Conservation (phyloP, 92 coral and sea anemone genomes). For the Epizoanthus ramosus region DNA sequence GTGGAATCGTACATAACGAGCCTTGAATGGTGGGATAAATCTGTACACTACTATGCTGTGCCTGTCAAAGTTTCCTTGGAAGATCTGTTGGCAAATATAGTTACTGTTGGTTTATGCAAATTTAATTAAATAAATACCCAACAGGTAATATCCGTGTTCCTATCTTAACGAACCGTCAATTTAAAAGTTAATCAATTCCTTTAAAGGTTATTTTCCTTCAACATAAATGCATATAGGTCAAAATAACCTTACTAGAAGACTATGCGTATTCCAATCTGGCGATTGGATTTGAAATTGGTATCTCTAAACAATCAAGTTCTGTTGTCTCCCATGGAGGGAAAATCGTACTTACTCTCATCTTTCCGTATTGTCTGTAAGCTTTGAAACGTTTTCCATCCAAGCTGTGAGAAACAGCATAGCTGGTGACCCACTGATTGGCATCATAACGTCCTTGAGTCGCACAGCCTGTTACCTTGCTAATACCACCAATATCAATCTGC, state of each 20-base stretch:
- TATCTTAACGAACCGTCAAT: too few relatives aligned
- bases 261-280: too few relatives aligned
- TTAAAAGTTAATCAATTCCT: too few relatives aligned
- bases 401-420: slow-evolving; percentile 66
- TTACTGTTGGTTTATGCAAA: not conserved
- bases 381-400: slow-evolving; percentile 64
- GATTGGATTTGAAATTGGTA: too few relatives aligned
- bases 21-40: slow-evolving; percentile 75
- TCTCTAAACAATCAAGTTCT: too few relatives aligned
- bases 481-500: slow-evolving; percentile 77
- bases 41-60: slow-evolving; percentile 83
- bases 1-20: slow-evolving; percentile 78
- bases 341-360: slow-evolving; percentile 67
- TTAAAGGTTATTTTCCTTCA: too few relatives aligned
- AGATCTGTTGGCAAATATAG: slow-evolving; percentile 48
- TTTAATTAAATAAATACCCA: not conserved
- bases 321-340: too few relatives aligned
- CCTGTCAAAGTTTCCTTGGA: slow-evolving; percentile 89
- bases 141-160: not conserved
- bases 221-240: too few relatives aligned
- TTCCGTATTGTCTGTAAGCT: slow-evolving; percentile 75
- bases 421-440: slow-evolving; percentile 77
- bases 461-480: slow-evolving; percentile 64
- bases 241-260: too few relatives aligned
- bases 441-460: slow-evolving; percentile 96